Base-by-base conservation (phyloP, 2,888 invertebrate species). In the Acheta domesticus region DNA sequence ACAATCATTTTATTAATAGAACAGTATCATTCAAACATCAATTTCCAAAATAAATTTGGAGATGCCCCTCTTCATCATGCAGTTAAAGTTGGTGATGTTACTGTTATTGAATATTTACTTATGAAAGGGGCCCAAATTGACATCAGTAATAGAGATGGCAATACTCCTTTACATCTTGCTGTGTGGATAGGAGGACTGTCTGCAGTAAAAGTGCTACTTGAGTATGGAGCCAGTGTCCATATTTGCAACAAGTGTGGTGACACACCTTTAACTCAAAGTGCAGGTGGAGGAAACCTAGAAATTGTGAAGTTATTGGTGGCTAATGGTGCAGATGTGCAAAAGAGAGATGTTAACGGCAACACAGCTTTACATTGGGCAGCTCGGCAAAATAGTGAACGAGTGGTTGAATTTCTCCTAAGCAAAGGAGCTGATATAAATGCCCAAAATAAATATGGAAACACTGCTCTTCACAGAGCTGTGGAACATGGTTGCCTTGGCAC, bases 391-490 rank as follows among this genome's bases (percentile, higher is more conserved):
- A 14, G 16, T 19, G 62, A 62, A 62, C 5, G n/a, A 19, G 62
- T 62, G 14, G 62, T 62, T 19, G 12, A 62, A 14, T 62, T 19
- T 62, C 62, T 62, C 8, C 11, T 62, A n/a, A 19, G 62, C 62
- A 62, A 62, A 62, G 62, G 62, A 62, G 62, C 62, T 62, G 62
- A 62, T n/a, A 62, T 62, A 19, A 62, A 62, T 14, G 16, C 14
- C n/a, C 62, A 62, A 62, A 62, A 62, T n/a, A 62, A 62, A 62
- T 62, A 62, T 62, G 62, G 62, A 62, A 62, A 62, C n/a, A 62
- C 62, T n/a, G 62, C 62, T 62, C 62, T 62, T n/a, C 62, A 62
- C 1, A 62, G 62, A 62, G 62, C 62, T 8, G 62, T 62, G 14
- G 62, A 62, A 62, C 14, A 62, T 62, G 62, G 62, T 19, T 62